Evolutionary conservation across 2,888 invertebrate species (phyloP), one percentile per base, ranked within the genome.

Genomic region (Temnothorax ravouxi): DNA sequence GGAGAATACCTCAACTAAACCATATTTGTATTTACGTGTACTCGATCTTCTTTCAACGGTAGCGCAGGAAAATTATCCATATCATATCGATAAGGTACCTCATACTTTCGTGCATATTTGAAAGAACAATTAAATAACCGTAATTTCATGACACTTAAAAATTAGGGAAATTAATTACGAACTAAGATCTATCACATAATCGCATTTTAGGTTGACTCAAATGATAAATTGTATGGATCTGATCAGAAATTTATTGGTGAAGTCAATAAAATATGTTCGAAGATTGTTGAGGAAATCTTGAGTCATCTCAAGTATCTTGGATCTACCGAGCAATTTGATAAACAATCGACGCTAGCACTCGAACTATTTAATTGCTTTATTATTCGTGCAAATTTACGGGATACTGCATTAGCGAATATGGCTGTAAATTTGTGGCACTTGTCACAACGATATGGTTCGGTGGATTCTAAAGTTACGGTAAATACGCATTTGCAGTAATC

Each of bases 161-260:
- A 47, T 50, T 61, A 52, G 38, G 29, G 64, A 64, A 47, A 29
- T 67, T 76, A 76, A 59, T 64, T 54, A 44, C 18, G 29, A 77
- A 38, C 15, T 25, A 74, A 62, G 3, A 47, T 38, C 3, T 11
- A 64, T 50, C 2, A 47, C 18, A 44, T 25, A n/a, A 52, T 54
- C 25, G 3, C 25, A 84, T 77, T 85, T 92, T 90, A 97, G 96
- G 98, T 99, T 86, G 97, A 99, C 92, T 98, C 99, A 3, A 99
- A 99, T 94, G 99, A 99, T 95, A 96, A 97, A 83, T 95, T 99
- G 59, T 99, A 99, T 93, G 99, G 99, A 9, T 97, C 97, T 15
- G 99, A 99, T 95, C 96, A 97, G 18, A 98, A 98, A 95, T 99
- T 98, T 94, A 95, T 99, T 72, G 95, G 95, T 3, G 98, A 98